Conservation (phyloP, 2,113 vertebrate species). For the Dromiciops gliroides region DNA sequence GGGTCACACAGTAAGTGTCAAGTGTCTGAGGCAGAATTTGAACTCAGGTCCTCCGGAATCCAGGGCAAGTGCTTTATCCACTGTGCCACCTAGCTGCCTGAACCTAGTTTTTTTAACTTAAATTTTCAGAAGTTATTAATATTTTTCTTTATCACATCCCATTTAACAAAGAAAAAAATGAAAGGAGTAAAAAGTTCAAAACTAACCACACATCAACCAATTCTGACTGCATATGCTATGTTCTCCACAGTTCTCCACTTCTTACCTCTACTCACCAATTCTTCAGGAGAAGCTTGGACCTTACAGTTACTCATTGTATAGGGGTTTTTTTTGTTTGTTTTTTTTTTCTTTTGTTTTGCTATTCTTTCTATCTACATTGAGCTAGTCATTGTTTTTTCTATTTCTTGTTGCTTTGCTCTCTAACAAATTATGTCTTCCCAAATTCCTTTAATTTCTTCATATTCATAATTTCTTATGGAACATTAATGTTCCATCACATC, state of each 20-base stretch:
- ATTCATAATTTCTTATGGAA: not conserved
- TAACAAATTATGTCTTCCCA: not conserved
- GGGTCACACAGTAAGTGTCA: no score
- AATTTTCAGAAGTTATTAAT: not conserved
- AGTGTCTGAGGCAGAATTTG: no score
- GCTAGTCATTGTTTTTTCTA: not conserved
- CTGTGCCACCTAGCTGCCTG: no score
- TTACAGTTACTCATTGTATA: not conserved
- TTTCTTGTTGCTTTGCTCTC: not conserved
- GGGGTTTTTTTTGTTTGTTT: no score
- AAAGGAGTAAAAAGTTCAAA: not conserved
- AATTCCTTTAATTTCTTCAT: not conserved
- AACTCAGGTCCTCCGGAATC: no score
- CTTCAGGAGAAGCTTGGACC: not conserved
- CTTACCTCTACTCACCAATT: not conserved
- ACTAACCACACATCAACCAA: not conserved
- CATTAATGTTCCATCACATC: not conserved
- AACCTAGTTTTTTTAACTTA: not conserved
- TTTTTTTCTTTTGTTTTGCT: no score
- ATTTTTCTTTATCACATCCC: not conserved
- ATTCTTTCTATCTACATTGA: not conserved
- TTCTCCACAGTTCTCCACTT: not conserved
- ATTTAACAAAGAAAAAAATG: not conserved
- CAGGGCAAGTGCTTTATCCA: no score
- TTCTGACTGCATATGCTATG: not conserved